Conservation (phyloP, 2,888 invertebrate genomes). For the Acanthococcus lagerstroemiae region DNA sequence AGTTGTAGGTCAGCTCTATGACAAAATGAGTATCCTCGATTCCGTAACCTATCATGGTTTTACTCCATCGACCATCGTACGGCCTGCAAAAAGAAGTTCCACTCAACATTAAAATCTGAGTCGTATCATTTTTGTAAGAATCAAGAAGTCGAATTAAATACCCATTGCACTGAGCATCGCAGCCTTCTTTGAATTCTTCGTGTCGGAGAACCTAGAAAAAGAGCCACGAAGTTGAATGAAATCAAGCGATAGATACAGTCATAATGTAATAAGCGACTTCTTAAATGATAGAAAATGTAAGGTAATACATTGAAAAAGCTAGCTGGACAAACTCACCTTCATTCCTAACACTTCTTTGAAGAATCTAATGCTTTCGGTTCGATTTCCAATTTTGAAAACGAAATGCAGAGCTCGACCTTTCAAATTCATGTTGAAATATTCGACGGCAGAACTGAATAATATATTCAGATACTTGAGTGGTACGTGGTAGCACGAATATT, state of each 20-base stretch:
- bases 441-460: too few species aligned
- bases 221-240: too few species aligned
- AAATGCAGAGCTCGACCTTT: constrained; percentile 79
- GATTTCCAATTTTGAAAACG: constrained; percentile 90
- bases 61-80: constrained; percentile 95
- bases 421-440: constrained; percentile 15
- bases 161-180: constrained; percentile 97
- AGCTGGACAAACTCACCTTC: constrained; percentile 68
- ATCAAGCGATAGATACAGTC: too few species aligned
- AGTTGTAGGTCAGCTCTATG: constrained; percentile 94
- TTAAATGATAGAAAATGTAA: neutral
- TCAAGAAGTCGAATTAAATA: constrained; percentile 41
- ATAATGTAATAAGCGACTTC: neutral
- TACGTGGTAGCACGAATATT: too few species aligned
- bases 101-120: neutral
- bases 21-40: constrained; percentile 91
- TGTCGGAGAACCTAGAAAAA: constrained; percentile 74
- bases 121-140: neutral
- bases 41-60: constrained; percentile 98
- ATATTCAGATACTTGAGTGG: too few species aligned
- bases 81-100: constrained; percentile 54
- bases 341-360: constrained; percentile 85
- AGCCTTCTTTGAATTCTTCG: constrained; percentile 94
- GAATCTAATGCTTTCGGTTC: constrained; percentile 74
- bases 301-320: neutral